phyloP scores from a whole-genome alignment of 2,113 vertebrate genomes.

The Globicephala melas region DNA sequence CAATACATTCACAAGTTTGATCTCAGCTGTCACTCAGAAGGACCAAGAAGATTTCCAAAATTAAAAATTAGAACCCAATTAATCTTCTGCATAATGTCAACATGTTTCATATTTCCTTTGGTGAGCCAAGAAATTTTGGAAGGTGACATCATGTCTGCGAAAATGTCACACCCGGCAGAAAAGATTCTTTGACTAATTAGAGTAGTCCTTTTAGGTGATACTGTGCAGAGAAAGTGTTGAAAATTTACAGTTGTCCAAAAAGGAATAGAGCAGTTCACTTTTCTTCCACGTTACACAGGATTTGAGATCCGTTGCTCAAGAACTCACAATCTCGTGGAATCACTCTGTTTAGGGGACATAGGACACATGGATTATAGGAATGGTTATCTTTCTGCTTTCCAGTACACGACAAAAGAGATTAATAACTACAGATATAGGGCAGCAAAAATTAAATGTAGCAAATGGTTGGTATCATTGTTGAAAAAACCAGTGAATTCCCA shows the following conservation, averaged over 20 bases:
- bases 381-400: neutral
- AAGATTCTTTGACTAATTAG: slow-evolving; percentile 76
- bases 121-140: slow-evolving; percentile 72
- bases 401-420: neutral
- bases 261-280: slow-evolving; percentile 27
- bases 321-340: slow-evolving; percentile 34
- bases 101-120: slow-evolving; percentile 75
- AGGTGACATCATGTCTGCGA: slow-evolving; percentile 78
- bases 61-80: slow-evolving; percentile 78
- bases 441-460: slow-evolving; percentile 69
- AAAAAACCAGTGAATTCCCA: slow-evolving; percentile 64
- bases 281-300: neutral
- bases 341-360: neutral
- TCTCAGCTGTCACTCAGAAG: slow-evolving; percentile 64
- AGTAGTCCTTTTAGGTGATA: slow-evolving; percentile 70
- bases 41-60: slow-evolving; percentile 73
- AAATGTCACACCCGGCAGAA: slow-evolving; percentile 75
- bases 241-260: slow-evolving; percentile 59
- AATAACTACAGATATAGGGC: slow-evolving; percentile 39
- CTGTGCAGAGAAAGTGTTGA: slow-evolving; percentile 32
- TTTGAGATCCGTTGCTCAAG: neutral
- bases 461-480: slow-evolving; percentile 61
- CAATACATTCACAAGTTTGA: slow-evolving; percentile 62
- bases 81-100: slow-evolving; percentile 75
- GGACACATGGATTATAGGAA: slow-evolving; percentile 51